Base-by-base conservation (phyloP, 2,888 invertebrate species). In the Patella caerulea region DNA sequence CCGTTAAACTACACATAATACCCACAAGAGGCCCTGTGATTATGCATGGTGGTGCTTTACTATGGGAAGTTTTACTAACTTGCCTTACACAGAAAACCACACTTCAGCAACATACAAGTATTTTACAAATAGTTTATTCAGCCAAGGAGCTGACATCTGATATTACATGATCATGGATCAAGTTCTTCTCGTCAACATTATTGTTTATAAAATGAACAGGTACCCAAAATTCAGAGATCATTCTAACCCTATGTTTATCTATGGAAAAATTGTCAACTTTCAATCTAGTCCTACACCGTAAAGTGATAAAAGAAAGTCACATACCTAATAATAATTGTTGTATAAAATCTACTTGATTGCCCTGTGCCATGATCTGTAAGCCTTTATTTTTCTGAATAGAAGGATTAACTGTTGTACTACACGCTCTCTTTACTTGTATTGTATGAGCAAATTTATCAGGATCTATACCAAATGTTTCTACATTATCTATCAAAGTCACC, bases 401-500 rank as follows among this genome's bases (percentile, higher is more conserved):
- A 82, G 95, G 94, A 71, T 94, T 95, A 75, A 97, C 94, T 55
- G 95, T 95, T 79, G 97, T 96, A 87, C 97, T 95, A 19, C 97
- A 97, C 0, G 97, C 97, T 74, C 95, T 96, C 17, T 95, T 96
- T 80, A 94, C 94, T 92, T 97, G 97, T 88, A 97, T 96, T 85
- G 94, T 94, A 89, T 95, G 95, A 24, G 95, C 95, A 91, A 98
- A 95, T 87, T 95, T 95, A 52, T 94, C 92, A 79, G 96, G 93
- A 86, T 94, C 95, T 86, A 98, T 96, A 53, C 97, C 97, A 92
- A 95, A 98, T 79, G 94, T 92, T 89, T 97, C 96, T 88, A 98
- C 93, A 92, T 98, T 97, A 85, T 96, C 96, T 2, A 98, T 94
- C 74, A 98, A 92, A 1, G 98, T 98, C 75, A 96, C 95, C 95